These are phyloP conservation scores for Diuraphis noxia DNA, from an alignment of 1,140 invertebrate genomes.

Conservation along the genomic window DNA sequence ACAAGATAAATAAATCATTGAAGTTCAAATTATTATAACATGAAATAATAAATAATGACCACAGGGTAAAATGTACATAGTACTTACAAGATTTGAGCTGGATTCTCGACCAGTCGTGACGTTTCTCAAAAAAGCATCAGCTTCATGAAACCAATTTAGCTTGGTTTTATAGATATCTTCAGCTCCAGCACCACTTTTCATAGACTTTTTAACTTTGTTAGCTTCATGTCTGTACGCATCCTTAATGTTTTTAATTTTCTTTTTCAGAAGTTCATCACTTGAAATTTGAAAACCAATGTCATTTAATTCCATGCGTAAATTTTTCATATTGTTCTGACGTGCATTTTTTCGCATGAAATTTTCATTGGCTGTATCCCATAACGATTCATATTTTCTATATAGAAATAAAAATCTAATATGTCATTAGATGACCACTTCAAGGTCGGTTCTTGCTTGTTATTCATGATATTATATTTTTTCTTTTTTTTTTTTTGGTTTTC, in stretches of 20 bases:
- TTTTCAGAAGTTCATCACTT: background rate
- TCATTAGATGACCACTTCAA: background rate
- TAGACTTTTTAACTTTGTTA: background rate
- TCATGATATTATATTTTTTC: background rate
- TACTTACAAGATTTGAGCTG: conserved; percentile 1
- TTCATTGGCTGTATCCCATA: background rate
- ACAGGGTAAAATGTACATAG: background rate
- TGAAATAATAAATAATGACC: background rate
- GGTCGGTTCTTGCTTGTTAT: background rate
- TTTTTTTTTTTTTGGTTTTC: too few species aligned
- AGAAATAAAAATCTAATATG: background rate
- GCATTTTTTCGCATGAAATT: background rate
- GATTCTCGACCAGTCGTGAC: background rate
- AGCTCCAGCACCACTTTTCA: conserved; percentile 11
- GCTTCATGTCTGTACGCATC: background rate
- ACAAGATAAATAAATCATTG: too few species aligned
- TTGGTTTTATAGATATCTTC: background rate
- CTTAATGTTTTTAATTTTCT: background rate
- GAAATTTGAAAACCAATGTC: background rate
- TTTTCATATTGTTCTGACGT: background rate
- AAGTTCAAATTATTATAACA: background rate
- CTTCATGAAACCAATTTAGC: background rate
- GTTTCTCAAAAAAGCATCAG: background rate
- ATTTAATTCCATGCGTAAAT: background rate
- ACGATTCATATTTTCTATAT: background rate